These are phyloP conservation scores for Podilymbus podiceps DNA, from an alignment of 2,113 vertebrate genomes.

Conservation along the genomic window DNA sequence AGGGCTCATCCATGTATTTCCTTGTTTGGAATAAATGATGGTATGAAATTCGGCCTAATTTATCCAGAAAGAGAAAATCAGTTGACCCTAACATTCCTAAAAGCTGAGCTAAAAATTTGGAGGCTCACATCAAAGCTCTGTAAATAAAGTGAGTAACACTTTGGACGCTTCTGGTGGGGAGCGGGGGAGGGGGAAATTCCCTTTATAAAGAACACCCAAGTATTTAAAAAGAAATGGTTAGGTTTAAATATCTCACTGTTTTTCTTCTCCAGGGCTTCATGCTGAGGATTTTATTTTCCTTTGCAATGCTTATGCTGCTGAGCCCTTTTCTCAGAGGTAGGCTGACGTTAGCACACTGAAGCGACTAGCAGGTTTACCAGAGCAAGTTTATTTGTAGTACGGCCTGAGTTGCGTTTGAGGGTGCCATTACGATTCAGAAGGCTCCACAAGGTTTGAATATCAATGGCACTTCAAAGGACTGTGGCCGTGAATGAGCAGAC, in stretches of 20 bases:
- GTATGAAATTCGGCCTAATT: conserved; percentile 69
- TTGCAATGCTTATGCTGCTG: conserved; percentile 69
- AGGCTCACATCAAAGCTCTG: conserved; percentile 82
- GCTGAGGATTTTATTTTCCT: conserved; percentile 83
- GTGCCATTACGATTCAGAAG: conserved; percentile 65
- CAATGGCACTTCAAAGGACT: conserved; percentile 77
- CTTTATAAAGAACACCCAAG: conserved; percentile 82
- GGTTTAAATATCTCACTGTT: conserved; percentile 83
- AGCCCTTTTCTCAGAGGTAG: conserved; percentile 68
- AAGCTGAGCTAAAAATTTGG: conserved; percentile 79
- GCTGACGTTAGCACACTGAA: conserved; percentile 62
- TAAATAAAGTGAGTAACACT: conserved; percentile 84
- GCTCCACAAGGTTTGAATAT: conserved; percentile 70
- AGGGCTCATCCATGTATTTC: conserved; percentile 40
- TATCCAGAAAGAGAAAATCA: conserved; percentile 72
- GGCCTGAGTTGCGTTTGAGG: conserved; percentile 60
- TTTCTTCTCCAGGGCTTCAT: conserved; percentile 74
- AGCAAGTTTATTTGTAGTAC: conserved; percentile 82
- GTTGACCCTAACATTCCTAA: conserved; percentile 78
- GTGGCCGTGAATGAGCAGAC: conserved; percentile 60
- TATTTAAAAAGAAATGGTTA: conserved; percentile 79
- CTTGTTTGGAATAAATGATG: conserved; percentile 65
- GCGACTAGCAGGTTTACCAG: conserved; percentile 51
- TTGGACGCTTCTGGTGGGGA: conserved; percentile 64
- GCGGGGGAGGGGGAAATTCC: conserved; percentile 63